These are phyloP conservation scores for Nebria ingens DNA, from an alignment of 1,140 invertebrate genomes.

Conservation along the genomic window DNA sequence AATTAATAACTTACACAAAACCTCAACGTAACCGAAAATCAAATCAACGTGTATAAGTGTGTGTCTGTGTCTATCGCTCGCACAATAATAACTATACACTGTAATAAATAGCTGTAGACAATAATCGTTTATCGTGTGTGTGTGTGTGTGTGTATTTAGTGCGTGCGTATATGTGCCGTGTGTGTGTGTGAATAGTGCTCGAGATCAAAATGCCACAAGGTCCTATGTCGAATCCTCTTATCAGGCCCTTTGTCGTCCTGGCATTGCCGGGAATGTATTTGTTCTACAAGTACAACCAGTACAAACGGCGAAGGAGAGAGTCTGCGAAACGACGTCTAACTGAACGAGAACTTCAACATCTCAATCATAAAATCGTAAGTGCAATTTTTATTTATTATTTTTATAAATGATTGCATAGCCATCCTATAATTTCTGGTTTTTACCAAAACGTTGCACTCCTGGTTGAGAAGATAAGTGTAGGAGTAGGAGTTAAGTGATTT, in stretches of 20 bases:
- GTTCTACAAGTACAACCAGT: slow-evolving; percentile 82
- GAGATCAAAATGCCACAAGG: slow-evolving; percentile 44
- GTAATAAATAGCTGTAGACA: too few species aligned
- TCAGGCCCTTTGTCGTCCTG: slow-evolving; percentile 69
- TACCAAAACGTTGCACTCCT: too few species aligned
- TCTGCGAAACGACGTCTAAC: slow-evolving; percentile 67
- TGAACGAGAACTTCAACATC: slow-evolving; percentile 71
- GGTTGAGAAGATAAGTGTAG: too few species aligned
- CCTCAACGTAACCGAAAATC: too few species aligned
- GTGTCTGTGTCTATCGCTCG: too few species aligned
- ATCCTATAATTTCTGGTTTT: too few species aligned
- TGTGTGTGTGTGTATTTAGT: too few species aligned
- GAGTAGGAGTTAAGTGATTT: too few species aligned
- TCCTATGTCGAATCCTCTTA: slow-evolving; percentile 48
- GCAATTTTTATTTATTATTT: slow-evolving; percentile 3
- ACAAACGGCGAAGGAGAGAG: slow-evolving; percentile 71
- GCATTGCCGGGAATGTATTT: slow-evolving; percentile 80
- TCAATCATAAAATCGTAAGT: slow-evolving; percentile 87
- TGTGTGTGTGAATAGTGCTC: not conserved
- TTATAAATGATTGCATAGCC: not conserved
- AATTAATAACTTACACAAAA: too few species aligned
- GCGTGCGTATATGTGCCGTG: not conserved
- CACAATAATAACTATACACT: too few species aligned
- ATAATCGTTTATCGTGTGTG: too few species aligned
- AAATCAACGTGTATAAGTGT: too few species aligned